Percentiles rank a stretch among this genome's conserved stretches.
phyloP scores from a whole-genome alignment of 2,797 vertebrate genomes.

The Pempheris klunzingeri region DNA sequence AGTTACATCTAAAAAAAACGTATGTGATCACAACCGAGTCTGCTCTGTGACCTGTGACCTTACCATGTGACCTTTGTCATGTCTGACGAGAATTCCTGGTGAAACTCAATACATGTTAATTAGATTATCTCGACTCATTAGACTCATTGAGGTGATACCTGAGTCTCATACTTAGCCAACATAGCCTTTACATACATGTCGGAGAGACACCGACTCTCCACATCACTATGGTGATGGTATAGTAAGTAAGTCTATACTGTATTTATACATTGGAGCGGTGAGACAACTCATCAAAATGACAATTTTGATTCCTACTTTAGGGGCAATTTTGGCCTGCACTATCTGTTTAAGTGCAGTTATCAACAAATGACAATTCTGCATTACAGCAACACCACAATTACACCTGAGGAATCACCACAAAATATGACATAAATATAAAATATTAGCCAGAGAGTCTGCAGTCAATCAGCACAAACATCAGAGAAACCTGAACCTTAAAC shows the following conservation, averaged over 20 bases:
- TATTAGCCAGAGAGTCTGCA: background rate
- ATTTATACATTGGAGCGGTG: background rate
- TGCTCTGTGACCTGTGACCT: background rate
- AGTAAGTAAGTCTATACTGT: background rate
- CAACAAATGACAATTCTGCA: background rate
- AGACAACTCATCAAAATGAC: background rate
- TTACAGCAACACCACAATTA: background rate
- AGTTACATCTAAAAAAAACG: background rate
- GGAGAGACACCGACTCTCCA: no score
- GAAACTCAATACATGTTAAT: conserved; percentile 3
- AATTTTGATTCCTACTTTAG: background rate
- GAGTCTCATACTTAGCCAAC: background rate
- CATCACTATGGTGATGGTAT: conserved; percentile 12
- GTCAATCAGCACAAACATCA: conserved; percentile 11
- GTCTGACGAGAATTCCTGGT: conserved; percentile 1
- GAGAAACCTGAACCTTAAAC: background rate
- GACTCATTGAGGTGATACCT: background rate
- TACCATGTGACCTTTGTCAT: conserved; percentile 4
- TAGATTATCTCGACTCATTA: conserved; percentile 8
- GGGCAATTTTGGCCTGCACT: background rate
- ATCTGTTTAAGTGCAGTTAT: conserved; percentile 7
- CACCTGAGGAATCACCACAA: background rate
- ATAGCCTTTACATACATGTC: background rate
- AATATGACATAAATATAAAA: background rate
- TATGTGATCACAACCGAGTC: background rate